Conservation (phyloP, 2,888 invertebrate genomes). For the Abrostola tripartita region DNA sequence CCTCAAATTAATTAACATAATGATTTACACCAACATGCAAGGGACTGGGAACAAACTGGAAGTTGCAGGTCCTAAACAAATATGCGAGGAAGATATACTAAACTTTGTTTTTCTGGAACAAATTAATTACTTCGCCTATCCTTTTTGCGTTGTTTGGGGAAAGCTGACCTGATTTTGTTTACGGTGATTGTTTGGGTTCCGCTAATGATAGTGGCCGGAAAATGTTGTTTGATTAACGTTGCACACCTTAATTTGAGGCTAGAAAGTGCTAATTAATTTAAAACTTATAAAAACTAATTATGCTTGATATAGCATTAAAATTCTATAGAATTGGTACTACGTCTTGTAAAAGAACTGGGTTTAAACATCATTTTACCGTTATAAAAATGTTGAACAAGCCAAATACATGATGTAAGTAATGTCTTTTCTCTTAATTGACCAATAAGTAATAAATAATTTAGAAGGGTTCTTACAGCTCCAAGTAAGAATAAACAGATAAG, state of each 20-base stretch:
- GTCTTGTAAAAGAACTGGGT: no score
- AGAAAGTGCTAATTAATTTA: conserved; percentile 38
- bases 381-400: no score
- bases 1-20: conserved; percentile 52
- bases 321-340: no score
- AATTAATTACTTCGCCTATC: conserved; percentile 55
- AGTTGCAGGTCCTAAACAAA: conserved; percentile 54
- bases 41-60: conserved; percentile 37
- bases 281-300: neutral
- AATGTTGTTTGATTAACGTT: conserved; percentile 34
- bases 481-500: no score
- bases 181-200: conserved; percentile 48
- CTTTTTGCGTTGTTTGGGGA: conserved; percentile 48
- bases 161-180: conserved; percentile 52
- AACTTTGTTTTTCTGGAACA: conserved; percentile 50
- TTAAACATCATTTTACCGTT: no score
- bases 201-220: conserved; percentile 37
- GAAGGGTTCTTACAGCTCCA: no score
- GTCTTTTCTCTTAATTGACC: no score
- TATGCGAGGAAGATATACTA: conserved; percentile 34
- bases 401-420: no score
- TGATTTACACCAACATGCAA: conserved; percentile 42
- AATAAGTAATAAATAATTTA: no score
- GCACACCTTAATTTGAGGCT: conserved; percentile 16
- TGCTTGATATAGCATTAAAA: no score